Evolutionary conservation across 2,797 vertebrate species (phyloP).

Genomic region (Hyperoplus immaculatus): DNA sequence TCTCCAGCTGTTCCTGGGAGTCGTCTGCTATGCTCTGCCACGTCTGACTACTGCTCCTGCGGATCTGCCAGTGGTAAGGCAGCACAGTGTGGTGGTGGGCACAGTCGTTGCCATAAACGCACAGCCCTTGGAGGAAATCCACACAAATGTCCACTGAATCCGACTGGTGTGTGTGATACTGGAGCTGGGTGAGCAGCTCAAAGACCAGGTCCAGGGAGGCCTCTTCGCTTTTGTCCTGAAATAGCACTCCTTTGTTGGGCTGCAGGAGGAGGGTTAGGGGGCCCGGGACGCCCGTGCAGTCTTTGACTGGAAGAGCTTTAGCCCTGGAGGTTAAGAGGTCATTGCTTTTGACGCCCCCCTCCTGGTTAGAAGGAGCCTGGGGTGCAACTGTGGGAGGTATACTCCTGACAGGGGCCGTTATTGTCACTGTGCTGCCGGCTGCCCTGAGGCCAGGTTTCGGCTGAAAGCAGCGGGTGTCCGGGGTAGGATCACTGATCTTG

Average conservation of each 20-base stretch:
- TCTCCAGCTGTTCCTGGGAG: constrained; percentile 98
- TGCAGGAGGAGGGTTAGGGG: constrained; percentile 66
- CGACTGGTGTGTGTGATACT: constrained; percentile 98
- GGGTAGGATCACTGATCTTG: constrained; percentile 70
- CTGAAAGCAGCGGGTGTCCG: constrained; percentile 77
- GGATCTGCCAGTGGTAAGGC: constrained; percentile 98
- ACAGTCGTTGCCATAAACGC: constrained; percentile 94
- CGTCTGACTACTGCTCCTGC: constrained; percentile 86
- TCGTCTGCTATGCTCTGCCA: constrained; percentile 98
- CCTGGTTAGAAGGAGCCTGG: constrained; percentile 82
- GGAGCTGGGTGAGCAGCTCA: constrained; percentile 97
- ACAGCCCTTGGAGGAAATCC: constrained; percentile 95
- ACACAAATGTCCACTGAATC: constrained; percentile 94
- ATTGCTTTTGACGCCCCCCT: constrained; percentile 87
- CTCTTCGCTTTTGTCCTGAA: constrained; percentile 98
- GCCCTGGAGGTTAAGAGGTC: constrained; percentile 87
- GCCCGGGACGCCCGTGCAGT: constrained; percentile 63
- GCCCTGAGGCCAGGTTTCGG: constrained; percentile 75
- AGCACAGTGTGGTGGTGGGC: constrained; percentile 95
- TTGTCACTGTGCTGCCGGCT: constrained; percentile 69
- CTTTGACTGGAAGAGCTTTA: constrained; percentile 87
- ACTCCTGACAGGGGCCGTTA: constrained; percentile 66
- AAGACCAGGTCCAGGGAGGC: constrained; percentile 97
- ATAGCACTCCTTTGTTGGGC: constrained; percentile 87
- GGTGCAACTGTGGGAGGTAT: constrained; percentile 70